Percentiles rank a stretch among this genome's conserved stretches.
These are phyloP conservation scores for Drosophila heteroneura DNA, from an alignment of 2,888 invertebrate species.

Conservation along the genomic window DNA sequence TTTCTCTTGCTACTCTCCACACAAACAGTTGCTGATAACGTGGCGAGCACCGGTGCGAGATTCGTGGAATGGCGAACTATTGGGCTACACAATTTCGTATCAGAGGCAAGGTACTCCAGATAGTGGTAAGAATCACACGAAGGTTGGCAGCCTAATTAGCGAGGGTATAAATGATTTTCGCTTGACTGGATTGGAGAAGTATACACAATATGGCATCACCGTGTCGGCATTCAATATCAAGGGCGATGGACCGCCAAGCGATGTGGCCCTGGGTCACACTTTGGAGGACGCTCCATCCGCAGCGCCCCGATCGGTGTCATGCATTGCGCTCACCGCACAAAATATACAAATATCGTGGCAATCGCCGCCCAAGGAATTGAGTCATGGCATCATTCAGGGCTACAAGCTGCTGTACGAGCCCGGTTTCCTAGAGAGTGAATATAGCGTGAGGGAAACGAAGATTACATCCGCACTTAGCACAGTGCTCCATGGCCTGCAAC, in stretches of 20 bases:
- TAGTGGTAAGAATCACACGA: conserved; percentile 81
- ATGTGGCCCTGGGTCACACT: conserved; percentile 86
- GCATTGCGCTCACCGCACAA: conserved; percentile 89
- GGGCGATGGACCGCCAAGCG: conserved; percentile 91
- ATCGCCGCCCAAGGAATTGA: conserved; percentile 88
- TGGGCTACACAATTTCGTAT: conserved; percentile 89
- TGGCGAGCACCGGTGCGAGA: conserved; percentile 92
- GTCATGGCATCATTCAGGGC: conserved; percentile 90
- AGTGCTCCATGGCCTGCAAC: conserved; percentile 87
- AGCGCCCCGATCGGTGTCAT: conserved; percentile 89
- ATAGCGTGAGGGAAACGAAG: conserved; percentile 86
- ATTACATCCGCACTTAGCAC: conserved; percentile 87
- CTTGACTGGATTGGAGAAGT: conserved; percentile 89
- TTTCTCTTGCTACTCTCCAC: not conserved
- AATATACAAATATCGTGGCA: conserved; percentile 91
- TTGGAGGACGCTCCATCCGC: conserved; percentile 88
- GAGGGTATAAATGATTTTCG: conserved; percentile 87
- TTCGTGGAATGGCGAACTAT: conserved; percentile 91
- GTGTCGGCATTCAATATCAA: conserved; percentile 93
- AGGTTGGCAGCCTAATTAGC: conserved; percentile 85
- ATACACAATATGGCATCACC: conserved; percentile 92
- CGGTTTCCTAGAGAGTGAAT: conserved; percentile 82
- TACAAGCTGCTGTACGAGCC: conserved; percentile 91
- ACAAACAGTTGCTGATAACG: conserved; percentile 87
- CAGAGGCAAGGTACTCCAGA: conserved; percentile 86